Percentiles rank a stretch among this genome's conserved stretches.
Evolutionary conservation across 2,888 invertebrate genomes (phyloP).

Genomic region (Cylloceria caligata): DNA sequence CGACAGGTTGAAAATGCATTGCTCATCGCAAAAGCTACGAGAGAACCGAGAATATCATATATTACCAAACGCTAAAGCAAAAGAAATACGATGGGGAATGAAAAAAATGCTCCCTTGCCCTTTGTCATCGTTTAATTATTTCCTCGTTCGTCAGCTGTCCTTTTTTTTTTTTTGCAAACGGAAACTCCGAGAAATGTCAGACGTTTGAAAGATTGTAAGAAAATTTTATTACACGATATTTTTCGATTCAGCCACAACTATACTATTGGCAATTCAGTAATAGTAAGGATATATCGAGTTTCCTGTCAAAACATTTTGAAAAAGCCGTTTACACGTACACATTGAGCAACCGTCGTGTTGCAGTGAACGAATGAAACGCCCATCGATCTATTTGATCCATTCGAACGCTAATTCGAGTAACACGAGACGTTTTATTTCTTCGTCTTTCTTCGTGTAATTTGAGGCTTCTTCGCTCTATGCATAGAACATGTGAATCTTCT

Average conservation of each 20-base stretch:
- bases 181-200: background rate
- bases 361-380: conserved; percentile 59
- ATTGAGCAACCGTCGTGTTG: conserved; percentile 15
- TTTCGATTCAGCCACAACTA: background rate
- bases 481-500: conserved; percentile 8
- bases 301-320: conserved; percentile 81
- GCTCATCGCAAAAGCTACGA: conserved; percentile 54
- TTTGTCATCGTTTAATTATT: conserved; percentile 24
- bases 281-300: conserved; percentile 72
- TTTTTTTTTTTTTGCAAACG: conserved; percentile 8
- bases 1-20: conserved; percentile 81
- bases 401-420: conserved; percentile 82
- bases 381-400: conserved; percentile 69
- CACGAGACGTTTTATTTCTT: conserved; percentile 75
- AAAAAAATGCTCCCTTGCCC: background rate
- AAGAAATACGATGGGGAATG: background rate
- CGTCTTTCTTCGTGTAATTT: conserved; percentile 61
- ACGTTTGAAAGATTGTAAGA: background rate
- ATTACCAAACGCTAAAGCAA: background rate
- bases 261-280: background rate
- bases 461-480: conserved; percentile 60
- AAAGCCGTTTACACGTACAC: conserved; percentile 59
- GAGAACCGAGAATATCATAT: conserved; percentile 27
- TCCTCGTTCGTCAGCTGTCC: background rate
- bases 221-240: conserved; percentile 23